Conservation (phyloP, 2,113 vertebrate genomes). For the Stigmatopora argus region DNA sequence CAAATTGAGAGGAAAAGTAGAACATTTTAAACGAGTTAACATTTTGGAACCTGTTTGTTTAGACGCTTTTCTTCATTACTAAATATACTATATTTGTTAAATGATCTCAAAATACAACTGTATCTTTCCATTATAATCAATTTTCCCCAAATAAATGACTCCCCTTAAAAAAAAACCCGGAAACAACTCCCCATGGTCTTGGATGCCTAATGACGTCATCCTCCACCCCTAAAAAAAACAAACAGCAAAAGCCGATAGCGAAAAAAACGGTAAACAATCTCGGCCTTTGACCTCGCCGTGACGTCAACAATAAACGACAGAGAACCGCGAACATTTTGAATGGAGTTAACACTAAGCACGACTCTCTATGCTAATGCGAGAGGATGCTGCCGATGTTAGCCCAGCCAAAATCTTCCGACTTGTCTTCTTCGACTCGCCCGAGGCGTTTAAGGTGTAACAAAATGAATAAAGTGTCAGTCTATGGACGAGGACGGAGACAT, state of each 20-base stretch:
- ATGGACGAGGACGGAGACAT: not conserved
- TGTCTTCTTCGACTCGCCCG: not conserved
- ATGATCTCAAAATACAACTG: no score
- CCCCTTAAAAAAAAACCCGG: not conserved
- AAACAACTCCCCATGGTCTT: not conserved
- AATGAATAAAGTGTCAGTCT: no score
- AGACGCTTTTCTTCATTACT: no score
- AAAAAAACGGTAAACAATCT: not conserved
- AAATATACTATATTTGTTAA: no score
- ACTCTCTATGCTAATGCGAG: not conserved
- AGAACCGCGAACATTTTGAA: not conserved
- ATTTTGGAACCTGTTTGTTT: no score
- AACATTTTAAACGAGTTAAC: no score
- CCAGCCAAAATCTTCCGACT: not conserved
- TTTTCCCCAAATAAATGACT: no score
- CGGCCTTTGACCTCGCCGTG: not conserved
- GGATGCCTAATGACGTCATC: not conserved
- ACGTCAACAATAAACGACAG: not conserved
- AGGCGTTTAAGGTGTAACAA: not conserved
- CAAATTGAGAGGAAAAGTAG: no score
- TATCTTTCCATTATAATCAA: no score
- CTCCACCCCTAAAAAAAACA: not conserved
- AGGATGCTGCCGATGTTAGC: conserved; percentile 1
- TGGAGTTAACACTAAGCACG: not conserved
- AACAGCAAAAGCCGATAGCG: not conserved